Percentiles rank a stretch among this genome's conserved stretches.
Evolutionary conservation across 2,888 invertebrate genomes (phyloP).

Genomic region (Cheiracanthium punctorium): DNA sequence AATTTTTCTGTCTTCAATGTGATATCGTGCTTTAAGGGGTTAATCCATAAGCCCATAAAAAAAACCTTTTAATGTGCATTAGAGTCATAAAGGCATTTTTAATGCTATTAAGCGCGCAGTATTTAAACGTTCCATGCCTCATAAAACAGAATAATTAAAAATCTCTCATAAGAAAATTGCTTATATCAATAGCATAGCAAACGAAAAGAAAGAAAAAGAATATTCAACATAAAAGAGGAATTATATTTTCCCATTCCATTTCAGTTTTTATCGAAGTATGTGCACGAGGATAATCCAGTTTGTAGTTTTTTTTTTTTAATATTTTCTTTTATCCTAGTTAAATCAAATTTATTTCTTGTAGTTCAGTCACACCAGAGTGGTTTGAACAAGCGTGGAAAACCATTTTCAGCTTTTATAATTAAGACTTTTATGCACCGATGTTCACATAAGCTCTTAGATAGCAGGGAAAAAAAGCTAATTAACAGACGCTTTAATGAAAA

Average conservation of each 20-base stretch:
- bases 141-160: slow-evolving; percentile 44
- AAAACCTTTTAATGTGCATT: no score
- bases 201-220: no score
- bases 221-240: no score
- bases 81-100: no score
- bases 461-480: slow-evolving; percentile 50
- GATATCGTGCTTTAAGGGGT: no score
- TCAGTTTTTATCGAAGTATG: neutral
- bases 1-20: no score
- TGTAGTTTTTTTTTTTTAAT: neutral
- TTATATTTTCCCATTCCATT: neutral
- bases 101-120: no score
- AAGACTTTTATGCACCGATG: slow-evolving; percentile 23
- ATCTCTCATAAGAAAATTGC: slow-evolving; percentile 17
- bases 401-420: slow-evolving; percentile 5
- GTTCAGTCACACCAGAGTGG: neutral
- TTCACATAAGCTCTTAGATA: neutral
- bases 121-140: neutral
- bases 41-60: no score
- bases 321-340: neutral
- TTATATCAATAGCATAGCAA: slow-evolving; percentile 2
- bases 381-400: neutral
- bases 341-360: slow-evolving; percentile 53
- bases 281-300: neutral
- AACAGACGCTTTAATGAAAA: slow-evolving; percentile 61